Evolutionary conservation across 2,888 invertebrate genomes (phyloP), one percentile per base, ranked within the genome.

Genomic region (Branchellion lobata): DNA sequence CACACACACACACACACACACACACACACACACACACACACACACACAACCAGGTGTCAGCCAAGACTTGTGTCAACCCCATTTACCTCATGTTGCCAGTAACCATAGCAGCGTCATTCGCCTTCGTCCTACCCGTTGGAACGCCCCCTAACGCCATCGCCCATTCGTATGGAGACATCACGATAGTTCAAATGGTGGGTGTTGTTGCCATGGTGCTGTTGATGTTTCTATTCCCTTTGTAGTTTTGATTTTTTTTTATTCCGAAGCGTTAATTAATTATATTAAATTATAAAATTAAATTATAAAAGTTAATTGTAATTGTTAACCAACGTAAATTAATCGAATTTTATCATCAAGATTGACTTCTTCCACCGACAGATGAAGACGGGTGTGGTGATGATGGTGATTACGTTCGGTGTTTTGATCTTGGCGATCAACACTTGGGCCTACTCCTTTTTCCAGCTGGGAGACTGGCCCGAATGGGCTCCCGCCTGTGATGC

Each of bases 111-210:
- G 78, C 81, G 14, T 81, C 81, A 18, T 81, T 61, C 24, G 81
- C 81, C 11, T 81, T 74, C 57, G 79, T 81, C 24, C 79, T 81
- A 0, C 81, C 81, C 1, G 81, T 81, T 18, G 80, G 79, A 11
- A 81, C 81, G 5, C 81, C 81, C 14, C 81, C 81, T 1, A 81
- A 81, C 24, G 81, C 81, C 34, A 81, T 81, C 53, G 81, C 81
- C 0, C 71, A 81, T 31, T 81, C 81, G 1, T 81, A 81, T 61
- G 81, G 81, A 0, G 81, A 81, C 71, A 73, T 81, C 21, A 65
- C 65, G 11, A 81, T 81, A 40, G 24, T 47, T 24, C 79, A 81
- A 11, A 81, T 81, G 81, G 81, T 81, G 72, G 27, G 79, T 31
- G 21, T 29, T 33, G 21, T n/a, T 33, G 18, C 47, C 18, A 47